These are phyloP conservation scores for Choristoneura fumiferana DNA, from an alignment of 1,140 invertebrate genomes.

Conservation along the genomic window DNA sequence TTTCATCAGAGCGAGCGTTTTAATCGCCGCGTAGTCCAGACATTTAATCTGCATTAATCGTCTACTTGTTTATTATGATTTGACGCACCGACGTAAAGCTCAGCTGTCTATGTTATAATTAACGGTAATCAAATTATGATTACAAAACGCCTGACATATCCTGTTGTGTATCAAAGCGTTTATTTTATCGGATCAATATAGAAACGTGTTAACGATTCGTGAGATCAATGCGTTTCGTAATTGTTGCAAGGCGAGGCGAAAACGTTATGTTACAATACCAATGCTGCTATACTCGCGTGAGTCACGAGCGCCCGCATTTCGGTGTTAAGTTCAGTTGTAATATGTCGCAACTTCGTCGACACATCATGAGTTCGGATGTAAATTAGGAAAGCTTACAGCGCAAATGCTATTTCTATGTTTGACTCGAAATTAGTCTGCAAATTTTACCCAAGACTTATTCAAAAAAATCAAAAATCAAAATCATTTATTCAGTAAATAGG, in stretches of 20 bases:
- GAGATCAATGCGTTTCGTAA: slow-evolving; percentile 14
- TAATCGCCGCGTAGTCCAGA: neutral
- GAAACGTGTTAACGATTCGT: slow-evolving; percentile 5
- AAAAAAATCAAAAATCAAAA: too few relatives aligned
- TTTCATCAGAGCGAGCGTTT: slow-evolving; percentile 24
- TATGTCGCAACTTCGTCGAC: slow-evolving; percentile 10
- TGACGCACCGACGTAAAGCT: too few relatives aligned
- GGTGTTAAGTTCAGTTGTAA: slow-evolving; percentile 18
- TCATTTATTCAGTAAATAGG: too few relatives aligned
- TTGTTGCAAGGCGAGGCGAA: slow-evolving; percentile 11
- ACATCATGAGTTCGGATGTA: slow-evolving; percentile 17
- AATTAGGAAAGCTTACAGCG: slow-evolving; percentile 13
- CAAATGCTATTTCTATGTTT: neutral
- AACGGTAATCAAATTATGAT: neutral
- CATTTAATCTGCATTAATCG: slow-evolving; percentile 1
- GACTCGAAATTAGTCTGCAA: slow-evolving; percentile 7
- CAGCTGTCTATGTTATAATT: too few relatives aligned
- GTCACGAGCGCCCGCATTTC: slow-evolving; percentile 17
- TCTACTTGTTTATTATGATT: too few relatives aligned
- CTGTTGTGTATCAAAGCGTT: neutral
- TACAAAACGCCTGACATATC: neutral
- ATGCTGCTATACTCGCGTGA: slow-evolving; percentile 2
- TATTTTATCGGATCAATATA: slow-evolving; percentile 4
- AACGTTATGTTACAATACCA: slow-evolving; percentile 17
- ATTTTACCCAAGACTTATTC: neutral